Evolutionary conservation across 2,888 invertebrate species (phyloP), one percentile per base, ranked within the genome.

Genomic region (Thalpophila matura): DNA sequence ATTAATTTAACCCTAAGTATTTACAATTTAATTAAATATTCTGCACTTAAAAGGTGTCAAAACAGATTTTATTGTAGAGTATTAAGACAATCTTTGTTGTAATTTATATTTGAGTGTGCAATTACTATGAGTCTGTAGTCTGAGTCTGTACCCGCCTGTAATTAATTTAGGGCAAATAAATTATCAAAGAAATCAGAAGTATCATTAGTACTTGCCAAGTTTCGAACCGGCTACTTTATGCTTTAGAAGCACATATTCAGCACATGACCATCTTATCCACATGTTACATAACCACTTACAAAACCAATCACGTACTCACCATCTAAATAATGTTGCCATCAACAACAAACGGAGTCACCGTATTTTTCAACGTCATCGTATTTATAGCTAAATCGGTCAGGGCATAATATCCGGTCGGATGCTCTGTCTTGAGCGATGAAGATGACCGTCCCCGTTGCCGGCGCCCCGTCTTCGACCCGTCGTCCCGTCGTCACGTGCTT

Each of bases 341-440:
- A 24, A 53, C 33, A 63, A 63, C 27, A 61, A 63, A 33, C 20
- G 22, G 57, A 60, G 43, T 46, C 14, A 47, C 29, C 43, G 20
- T 56, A 79, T 67, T 79, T 79, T 80, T 74, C 69, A 65, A 51
- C 66, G 57, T 71, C 74, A 46, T 33, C 50, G 53, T 74, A 60
- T 75, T 77, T 79, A 68, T 66, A 70, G 54, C 67, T 59, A 63
- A 64, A 76, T 74, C 79, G 79, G 81, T 79, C 76, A 76, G 61
- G 22, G 66, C 53, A 69, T 77, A 81, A 78, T 75, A 77, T 82
- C 79, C 79, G 77, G 64, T 42, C 67, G 80, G 77, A 78, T 70
- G 77, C 42, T 68, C 58, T 81, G 84, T 84, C 87, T 83, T 84
- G 85, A 86, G 77, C 80, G 85, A 86, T 85, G 86, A 77, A 81